Conservation (phyloP, 2,113 vertebrate species). For the Gyps fulvus region DNA sequence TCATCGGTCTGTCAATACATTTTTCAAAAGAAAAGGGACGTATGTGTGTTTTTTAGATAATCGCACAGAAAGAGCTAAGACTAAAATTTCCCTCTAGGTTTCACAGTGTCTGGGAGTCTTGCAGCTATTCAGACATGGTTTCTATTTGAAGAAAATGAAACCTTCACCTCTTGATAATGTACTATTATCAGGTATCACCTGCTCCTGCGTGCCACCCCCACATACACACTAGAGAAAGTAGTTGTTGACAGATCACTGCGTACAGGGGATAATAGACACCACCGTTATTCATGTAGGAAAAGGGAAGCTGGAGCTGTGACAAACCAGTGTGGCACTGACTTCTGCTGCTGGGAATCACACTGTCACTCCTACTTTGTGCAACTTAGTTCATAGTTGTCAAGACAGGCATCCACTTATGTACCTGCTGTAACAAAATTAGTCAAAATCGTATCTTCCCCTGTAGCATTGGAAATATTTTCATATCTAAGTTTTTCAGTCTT, state of each 20-base stretch:
- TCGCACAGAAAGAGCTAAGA: not conserved
- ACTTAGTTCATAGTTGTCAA: not conserved
- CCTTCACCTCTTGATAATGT: not conserved
- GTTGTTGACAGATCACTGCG: not conserved
- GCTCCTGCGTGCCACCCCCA: not conserved
- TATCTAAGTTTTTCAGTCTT: not conserved
- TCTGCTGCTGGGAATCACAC: not conserved
- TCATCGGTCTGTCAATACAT: not conserved
- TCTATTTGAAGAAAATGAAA: not conserved
- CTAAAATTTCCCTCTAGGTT: not conserved
- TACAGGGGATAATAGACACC: not conserved
- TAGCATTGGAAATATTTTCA: not conserved
- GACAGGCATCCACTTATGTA: not conserved
- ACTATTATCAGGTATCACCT: not conserved
- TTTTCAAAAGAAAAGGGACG: accelerated
- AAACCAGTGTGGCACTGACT: not conserved
- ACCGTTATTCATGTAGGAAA: not conserved
- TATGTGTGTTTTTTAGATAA: not conserved
- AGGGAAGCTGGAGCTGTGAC: not conserved
- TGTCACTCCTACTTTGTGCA: not conserved
- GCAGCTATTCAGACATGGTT: not conserved
- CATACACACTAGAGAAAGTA: not conserved
- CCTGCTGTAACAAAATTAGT: not conserved
- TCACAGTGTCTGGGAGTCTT: not conserved
- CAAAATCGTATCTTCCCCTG: not conserved